phyloP scores from a whole-genome alignment of 2,888 invertebrate genomes.

The Monoplex corrugatus region DNA sequence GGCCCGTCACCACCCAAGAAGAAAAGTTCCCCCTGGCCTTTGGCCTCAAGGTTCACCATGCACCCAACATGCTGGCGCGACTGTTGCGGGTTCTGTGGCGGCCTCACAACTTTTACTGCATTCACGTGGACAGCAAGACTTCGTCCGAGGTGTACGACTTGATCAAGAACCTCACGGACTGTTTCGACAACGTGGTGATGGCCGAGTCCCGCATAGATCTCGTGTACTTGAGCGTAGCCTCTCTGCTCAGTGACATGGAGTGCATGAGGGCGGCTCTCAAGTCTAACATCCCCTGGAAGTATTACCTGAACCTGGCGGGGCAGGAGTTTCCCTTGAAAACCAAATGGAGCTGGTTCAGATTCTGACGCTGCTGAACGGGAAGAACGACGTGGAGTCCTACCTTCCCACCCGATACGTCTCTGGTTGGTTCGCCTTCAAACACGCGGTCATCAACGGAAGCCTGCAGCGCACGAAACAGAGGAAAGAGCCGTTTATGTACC shows the following conservation, averaged over 20 bases:
- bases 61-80: constrained; percentile 69
- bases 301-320: constrained; percentile 79
- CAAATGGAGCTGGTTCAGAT: constrained; percentile 78
- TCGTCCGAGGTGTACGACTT: constrained; percentile 55
- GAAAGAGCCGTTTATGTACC: constrained; percentile 61
- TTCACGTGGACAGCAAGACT: constrained; percentile 77
- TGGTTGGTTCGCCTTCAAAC: constrained; percentile 58
- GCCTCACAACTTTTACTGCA: constrained; percentile 77
- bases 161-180: constrained; percentile 61
- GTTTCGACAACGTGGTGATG: constrained; percentile 74
- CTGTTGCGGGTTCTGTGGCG: constrained; percentile 74
- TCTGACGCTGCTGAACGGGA: constrained; percentile 75
- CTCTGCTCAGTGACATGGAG: constrained; percentile 64
- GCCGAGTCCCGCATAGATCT: constrained; percentile 64
- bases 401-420: constrained; percentile 50
- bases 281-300: constrained; percentile 72
- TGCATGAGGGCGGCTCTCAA: constrained; percentile 61
- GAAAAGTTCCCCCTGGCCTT: constrained; percentile 72
- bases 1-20: constrained; percentile 60
- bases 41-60: constrained; percentile 68
- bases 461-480: constrained; percentile 55
- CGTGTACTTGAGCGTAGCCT: constrained; percentile 62
- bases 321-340: constrained; percentile 79
- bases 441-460: constrained; percentile 51
- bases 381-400: constrained; percentile 76